Evolutionary conservation across 2,113 vertebrate species (phyloP).

Genomic region (Engystomops pustulosus): DNA sequence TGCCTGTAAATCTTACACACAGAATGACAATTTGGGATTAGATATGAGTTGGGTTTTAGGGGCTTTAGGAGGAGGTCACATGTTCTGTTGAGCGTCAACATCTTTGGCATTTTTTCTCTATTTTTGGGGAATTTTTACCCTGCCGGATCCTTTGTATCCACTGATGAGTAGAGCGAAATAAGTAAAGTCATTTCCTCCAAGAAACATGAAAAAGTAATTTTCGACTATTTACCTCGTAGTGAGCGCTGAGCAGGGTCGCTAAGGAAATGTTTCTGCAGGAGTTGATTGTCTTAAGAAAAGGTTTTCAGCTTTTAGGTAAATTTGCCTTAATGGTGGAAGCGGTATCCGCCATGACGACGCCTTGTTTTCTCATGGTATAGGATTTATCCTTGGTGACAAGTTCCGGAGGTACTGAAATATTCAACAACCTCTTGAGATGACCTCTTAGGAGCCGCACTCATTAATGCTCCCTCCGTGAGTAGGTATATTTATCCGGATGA

Average conservation of each 20-base stretch:
- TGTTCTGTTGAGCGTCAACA: too few species aligned
- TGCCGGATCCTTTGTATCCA: too few species aligned
- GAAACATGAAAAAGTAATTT: background rate
- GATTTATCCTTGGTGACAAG: constrained; percentile 7
- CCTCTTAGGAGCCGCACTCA: constrained; percentile 17
- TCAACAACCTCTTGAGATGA: constrained; percentile 26
- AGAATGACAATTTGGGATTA: too few species aligned
- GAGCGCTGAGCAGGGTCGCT: background rate
- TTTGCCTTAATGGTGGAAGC: background rate
- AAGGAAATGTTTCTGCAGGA: background rate
- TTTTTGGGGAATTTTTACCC: too few species aligned
- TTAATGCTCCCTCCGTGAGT: constrained; percentile 12
- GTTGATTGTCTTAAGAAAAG: background rate
- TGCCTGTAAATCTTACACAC: too few species aligned
- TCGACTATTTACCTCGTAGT: background rate
- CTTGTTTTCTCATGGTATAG: background rate
- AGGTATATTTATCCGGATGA: background rate
- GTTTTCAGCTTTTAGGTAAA: background rate
- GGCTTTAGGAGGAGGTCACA: too few species aligned
- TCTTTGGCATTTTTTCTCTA: too few species aligned
- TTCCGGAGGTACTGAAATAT: constrained; percentile 26
- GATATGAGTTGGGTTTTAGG: too few species aligned
- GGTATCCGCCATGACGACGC: background rate
- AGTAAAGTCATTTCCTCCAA: background rate
- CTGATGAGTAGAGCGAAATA: background rate